These are phyloP conservation scores for Cheilosia urbana DNA, from an alignment of 2,888 invertebrate genomes.

Conservation along the genomic window DNA sequence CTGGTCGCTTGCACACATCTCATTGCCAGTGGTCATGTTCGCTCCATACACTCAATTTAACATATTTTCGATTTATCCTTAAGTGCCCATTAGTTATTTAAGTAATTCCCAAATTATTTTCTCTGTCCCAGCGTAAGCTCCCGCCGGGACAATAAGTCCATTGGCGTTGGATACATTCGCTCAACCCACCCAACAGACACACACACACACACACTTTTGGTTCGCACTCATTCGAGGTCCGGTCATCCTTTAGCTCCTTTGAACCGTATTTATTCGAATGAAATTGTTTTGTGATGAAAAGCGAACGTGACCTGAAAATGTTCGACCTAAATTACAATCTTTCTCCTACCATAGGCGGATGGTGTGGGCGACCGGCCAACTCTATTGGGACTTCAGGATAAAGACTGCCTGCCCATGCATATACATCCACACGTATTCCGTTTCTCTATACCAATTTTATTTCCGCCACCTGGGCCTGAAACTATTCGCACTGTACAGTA, in stretches of 20 bases:
- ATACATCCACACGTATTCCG: constrained; percentile 12
- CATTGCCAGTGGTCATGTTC: constrained; percentile 34
- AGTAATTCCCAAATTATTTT: constrained; percentile 73
- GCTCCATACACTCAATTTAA: constrained; percentile 61
- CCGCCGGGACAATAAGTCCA: constrained; percentile 65
- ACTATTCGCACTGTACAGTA: constrained; percentile 5
- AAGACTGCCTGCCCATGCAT: constrained; percentile 42
- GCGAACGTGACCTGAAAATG: constrained; percentile 73
- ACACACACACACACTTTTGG: constrained; percentile 11
- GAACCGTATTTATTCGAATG: constrained; percentile 70
- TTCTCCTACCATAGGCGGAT: constrained; percentile 1
- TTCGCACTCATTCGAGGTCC: constrained; percentile 33
- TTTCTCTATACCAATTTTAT: constrained; percentile 60
- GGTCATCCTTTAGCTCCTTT: constrained; percentile 62
- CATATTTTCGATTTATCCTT: constrained; percentile 72
- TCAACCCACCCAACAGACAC: constrained; percentile 17
- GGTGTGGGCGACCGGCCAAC: constrained; percentile 13
- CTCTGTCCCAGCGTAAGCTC: constrained; percentile 60
- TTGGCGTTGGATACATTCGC: constrained; percentile 27
- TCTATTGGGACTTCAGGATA: constrained; percentile 54
- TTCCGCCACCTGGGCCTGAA: constrained; percentile 67
- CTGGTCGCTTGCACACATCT: neutral
- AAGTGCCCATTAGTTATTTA: constrained; percentile 74
- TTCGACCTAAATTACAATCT: constrained; percentile 66
- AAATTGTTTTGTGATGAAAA: constrained; percentile 76